These are phyloP conservation scores for Marmota flaviventris DNA, from an alignment of 2,113 vertebrate species.

Conservation along the genomic window DNA sequence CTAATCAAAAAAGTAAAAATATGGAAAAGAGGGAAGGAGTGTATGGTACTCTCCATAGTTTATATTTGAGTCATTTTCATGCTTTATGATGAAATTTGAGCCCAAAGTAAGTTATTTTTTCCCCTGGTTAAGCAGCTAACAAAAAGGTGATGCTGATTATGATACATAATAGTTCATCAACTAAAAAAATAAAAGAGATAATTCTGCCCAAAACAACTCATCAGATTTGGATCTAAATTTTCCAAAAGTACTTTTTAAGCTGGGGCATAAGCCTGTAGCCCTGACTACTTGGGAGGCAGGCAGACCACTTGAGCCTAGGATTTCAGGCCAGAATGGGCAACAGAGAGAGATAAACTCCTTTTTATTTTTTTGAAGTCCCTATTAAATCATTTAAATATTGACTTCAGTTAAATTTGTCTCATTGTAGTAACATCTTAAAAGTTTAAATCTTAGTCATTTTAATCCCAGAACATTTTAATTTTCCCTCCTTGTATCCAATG, in stretches of 20 bases:
- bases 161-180: not conserved
- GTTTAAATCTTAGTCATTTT: not conserved
- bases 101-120: not conserved
- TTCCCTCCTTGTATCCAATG: not conserved
- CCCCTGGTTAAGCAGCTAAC: not conserved
- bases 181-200: not conserved
- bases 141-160: not conserved
- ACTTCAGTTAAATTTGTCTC: not conserved
- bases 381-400: not conserved
- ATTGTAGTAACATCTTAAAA: not conserved
- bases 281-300: not conserved
- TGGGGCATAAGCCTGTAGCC: not conserved
- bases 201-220: not conserved
- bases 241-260: not conserved
- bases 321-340: not conserved
- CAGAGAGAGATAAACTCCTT: not conserved
- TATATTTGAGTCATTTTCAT: not conserved
- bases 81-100: not conserved
- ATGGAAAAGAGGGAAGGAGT: not conserved
- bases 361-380: not conserved
- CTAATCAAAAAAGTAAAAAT: not conserved
- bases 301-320: not conserved
- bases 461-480: not conserved
- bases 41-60: too few species aligned
- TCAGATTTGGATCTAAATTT: not conserved